Conservation (phyloP, 2,113 vertebrate genomes). For the Cottus gobio region DNA sequence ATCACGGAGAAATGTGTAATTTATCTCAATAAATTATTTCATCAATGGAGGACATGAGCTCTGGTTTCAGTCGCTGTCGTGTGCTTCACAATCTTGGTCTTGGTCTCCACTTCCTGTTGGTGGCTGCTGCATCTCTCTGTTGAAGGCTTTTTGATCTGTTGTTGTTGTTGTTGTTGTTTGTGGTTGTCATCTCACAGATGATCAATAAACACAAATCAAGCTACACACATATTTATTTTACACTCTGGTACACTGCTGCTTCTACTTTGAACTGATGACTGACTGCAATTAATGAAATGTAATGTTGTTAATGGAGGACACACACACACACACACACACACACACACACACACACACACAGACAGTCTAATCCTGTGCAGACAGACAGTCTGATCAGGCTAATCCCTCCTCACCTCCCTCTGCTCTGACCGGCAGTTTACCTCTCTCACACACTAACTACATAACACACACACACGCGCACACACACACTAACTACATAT, state of each 20-base stretch:
- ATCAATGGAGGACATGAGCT: background rate
- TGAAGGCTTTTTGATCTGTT: background rate
- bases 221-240: background rate
- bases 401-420: constrained; percentile 73
- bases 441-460: background rate
- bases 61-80: background rate
- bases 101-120: background rate
- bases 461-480: background rate
- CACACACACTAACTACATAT: background rate
- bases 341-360: constrained; percentile 33
- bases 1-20: background rate
- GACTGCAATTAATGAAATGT: background rate
- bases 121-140: background rate
- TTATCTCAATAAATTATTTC: background rate
- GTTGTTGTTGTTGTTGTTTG: background rate
- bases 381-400: constrained; percentile 76
- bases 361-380: constrained; percentile 73
- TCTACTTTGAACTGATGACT: background rate
- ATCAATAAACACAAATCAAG: background rate
- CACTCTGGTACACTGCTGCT: background rate
- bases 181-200: background rate
- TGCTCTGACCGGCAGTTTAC: constrained; percentile 46
- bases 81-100: background rate
- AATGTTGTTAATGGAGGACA: background rate
- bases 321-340: background rate